Conservation (phyloP, 2,888 invertebrate genomes). For the Saturnia japonica region DNA sequence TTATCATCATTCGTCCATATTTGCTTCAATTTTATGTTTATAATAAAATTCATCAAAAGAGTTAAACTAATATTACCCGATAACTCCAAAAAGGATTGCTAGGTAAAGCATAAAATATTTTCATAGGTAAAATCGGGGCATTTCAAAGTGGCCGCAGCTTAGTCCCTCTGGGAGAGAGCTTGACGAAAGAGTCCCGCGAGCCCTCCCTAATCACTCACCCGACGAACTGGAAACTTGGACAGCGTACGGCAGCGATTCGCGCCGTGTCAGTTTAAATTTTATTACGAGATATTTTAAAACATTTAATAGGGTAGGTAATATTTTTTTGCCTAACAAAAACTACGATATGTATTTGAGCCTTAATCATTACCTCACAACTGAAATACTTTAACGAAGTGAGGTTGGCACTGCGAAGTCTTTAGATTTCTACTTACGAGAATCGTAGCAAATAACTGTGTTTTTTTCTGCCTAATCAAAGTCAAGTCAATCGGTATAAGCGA, state of each 20-base stretch:
- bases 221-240: slow-evolving; percentile 27
- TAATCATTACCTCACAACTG: too few species aligned
- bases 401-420: too few species aligned
- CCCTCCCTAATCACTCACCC: slow-evolving; percentile 51
- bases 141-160: slow-evolving; percentile 28
- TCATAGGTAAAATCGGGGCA: slow-evolving; percentile 11
- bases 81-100: slow-evolving; percentile 28
- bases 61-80: background rate
- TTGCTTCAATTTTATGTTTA: too few species aligned
- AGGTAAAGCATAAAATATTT: slow-evolving; percentile 6
- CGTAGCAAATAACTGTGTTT: too few species aligned
- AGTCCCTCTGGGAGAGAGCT: slow-evolving; percentile 27
- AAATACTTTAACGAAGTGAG: too few species aligned
- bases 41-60: too few species aligned
- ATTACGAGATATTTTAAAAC: background rate
- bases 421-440: too few species aligned
- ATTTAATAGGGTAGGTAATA: background rate
- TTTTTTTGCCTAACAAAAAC: background rate
- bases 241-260: slow-evolving; percentile 18
- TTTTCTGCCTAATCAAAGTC: too few species aligned
- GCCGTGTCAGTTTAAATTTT: slow-evolving; percentile 10
- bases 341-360: background rate
- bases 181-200: slow-evolving; percentile 50
- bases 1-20: too few species aligned
- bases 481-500: too few species aligned